Evolutionary conservation across 1,140 invertebrate species (phyloP).

Genomic region (Drosophila littoralis): DNA sequence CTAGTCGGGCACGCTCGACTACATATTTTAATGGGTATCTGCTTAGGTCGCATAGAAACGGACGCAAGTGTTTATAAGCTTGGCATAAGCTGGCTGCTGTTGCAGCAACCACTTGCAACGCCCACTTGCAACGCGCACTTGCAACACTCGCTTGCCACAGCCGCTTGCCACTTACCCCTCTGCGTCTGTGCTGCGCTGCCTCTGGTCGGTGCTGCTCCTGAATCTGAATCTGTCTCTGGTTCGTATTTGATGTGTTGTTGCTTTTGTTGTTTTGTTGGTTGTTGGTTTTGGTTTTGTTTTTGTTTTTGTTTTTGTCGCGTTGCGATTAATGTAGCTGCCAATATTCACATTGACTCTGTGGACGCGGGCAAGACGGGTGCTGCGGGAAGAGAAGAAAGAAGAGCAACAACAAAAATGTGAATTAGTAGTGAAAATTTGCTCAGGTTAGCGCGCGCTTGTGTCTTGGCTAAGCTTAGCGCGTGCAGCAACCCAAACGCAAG

Average conservation of each 20-base stretch:
- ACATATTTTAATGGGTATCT: not conserved
- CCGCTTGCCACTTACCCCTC: slow-evolving; percentile 46
- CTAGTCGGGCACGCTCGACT: not conserved
- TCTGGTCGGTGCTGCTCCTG: slow-evolving; percentile 23
- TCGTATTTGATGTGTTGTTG: slow-evolving; percentile 44
- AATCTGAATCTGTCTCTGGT: slow-evolving; percentile 60
- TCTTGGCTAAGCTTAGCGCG: slow-evolving; percentile 19
- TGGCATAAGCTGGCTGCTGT: too few relatives aligned
- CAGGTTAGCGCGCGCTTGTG: not conserved
- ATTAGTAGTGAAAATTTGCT: not conserved
- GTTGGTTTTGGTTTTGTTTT: slow-evolving; percentile 5
- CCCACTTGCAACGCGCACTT: not conserved
- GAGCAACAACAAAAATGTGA: not conserved
- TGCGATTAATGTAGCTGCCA: slow-evolving; percentile 54
- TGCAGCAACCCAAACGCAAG: slow-evolving; percentile 1
- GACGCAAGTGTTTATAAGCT: not conserved
- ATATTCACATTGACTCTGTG: slow-evolving; percentile 57
- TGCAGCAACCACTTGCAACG: not conserved
- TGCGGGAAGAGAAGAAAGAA: slow-evolving; percentile 27
- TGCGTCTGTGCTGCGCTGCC: slow-evolving; percentile 20
- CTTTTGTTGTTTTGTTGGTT: slow-evolving; percentile 10
- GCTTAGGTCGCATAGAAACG: not conserved
- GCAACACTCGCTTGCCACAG: not conserved
- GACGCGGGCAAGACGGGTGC: slow-evolving; percentile 56
- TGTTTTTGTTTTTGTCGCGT: slow-evolving; percentile 31